Percentiles rank a stretch among this genome's conserved stretches.
Evolutionary conservation across 2,888 invertebrate species (phyloP).

Genomic region (Archaeoteleia sp.): DNA sequence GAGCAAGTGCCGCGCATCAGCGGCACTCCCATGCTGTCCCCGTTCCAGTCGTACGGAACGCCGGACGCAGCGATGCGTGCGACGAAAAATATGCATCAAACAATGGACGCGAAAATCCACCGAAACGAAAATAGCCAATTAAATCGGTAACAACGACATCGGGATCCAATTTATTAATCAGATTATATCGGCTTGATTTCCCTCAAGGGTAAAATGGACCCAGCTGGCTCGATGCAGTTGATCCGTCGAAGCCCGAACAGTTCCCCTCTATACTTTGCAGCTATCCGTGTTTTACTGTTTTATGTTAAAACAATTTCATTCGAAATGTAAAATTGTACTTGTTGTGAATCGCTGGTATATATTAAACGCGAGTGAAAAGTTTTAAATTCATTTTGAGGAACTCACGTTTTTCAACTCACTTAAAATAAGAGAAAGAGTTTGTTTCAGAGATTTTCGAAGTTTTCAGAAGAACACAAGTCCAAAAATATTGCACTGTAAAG

Average conservation of each 20-base stretch:
- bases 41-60: slow-evolving; percentile 31
- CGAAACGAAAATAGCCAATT: slow-evolving; percentile 67
- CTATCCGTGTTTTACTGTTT: slow-evolving; percentile 16
- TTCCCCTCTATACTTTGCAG: slow-evolving; percentile 51
- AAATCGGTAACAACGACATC: slow-evolving; percentile 64
- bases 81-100: slow-evolving; percentile 36
- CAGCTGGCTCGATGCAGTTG: slow-evolving; percentile 62
- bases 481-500: too few species aligned
- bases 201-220: slow-evolving; percentile 65
- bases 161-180: slow-evolving; percentile 73
- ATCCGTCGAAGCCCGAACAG: slow-evolving; percentile 66
- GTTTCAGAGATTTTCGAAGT: too few species aligned
- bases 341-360: slow-evolving; percentile 10
- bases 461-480: too few species aligned
- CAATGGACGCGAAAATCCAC: slow-evolving; percentile 42
- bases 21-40: slow-evolving; percentile 44
- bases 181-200: slow-evolving; percentile 74
- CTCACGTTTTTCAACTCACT: too few species aligned
- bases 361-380: too few species aligned
- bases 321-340: background rate
- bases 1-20: slow-evolving; percentile 31
- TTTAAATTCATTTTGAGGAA: too few species aligned
- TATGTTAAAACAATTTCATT: background rate
- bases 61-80: slow-evolving; percentile 32
- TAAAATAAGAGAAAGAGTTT: too few species aligned